Evolutionary conservation across 2,797 vertebrate genomes (phyloP).

Genomic region (Acrossocheilus wenchowensis): DNA sequence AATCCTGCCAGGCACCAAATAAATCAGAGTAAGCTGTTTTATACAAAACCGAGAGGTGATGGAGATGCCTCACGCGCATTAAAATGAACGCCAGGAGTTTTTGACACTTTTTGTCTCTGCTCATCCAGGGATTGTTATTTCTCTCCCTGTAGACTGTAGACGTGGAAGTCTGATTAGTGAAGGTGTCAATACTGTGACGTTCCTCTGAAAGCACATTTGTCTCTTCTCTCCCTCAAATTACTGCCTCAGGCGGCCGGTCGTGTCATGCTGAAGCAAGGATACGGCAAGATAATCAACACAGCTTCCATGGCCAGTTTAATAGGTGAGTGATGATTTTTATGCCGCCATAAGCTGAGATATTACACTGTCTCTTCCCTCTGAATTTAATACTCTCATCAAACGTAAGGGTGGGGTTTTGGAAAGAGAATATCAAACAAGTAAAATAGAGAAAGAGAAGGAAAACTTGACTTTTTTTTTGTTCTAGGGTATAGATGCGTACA

Average conservation of each 20-base stretch:
- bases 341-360: conserved; percentile 51
- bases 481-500: background rate
- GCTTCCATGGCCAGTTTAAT: conserved; percentile 95
- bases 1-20: conserved; percentile 48
- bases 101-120: conserved; percentile 37
- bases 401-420: conserved; percentile 7
- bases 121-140: conserved; percentile 32
- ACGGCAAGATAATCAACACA: conserved; percentile 95
- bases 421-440: conserved; percentile 42
- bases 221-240: conserved; percentile 81
- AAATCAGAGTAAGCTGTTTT: conserved; percentile 47
- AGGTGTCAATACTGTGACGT: conserved; percentile 81
- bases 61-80: conserved; percentile 38
- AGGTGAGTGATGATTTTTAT: conserved; percentile 89
- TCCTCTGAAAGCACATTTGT: conserved; percentile 85
- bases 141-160: conserved; percentile 69
- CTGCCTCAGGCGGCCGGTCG: conserved; percentile 88
- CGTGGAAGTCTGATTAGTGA: conserved; percentile 81
- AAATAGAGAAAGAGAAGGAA: background rate
- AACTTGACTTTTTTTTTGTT: conserved; percentile 3
- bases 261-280: conserved; percentile 94
- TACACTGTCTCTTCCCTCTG: conserved; percentile 61
- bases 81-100: conserved; percentile 41
- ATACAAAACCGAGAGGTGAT: conserved; percentile 40
- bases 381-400: conserved; percentile 64